Conservation (phyloP, 1,140 invertebrate species). For the Drosophila jambulina region DNA sequence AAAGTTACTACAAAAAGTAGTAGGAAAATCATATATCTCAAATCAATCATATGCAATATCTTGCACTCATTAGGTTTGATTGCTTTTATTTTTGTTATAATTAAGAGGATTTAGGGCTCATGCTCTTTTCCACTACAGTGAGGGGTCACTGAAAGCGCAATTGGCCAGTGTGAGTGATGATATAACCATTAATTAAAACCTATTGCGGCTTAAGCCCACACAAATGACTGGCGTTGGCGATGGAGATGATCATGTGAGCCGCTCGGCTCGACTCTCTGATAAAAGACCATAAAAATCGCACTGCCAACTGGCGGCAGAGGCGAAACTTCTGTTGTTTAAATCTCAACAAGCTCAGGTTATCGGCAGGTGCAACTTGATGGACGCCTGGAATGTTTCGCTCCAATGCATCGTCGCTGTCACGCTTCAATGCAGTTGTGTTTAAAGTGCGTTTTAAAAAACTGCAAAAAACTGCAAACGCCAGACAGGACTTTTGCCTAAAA, state of each 20-base stretch:
- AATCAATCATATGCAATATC: too few species aligned
- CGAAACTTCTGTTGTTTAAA: slow-evolving; percentile 30
- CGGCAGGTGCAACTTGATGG: slow-evolving; percentile 48
- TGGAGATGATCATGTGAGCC: slow-evolving; percentile 9
- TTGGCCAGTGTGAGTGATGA: slow-evolving; percentile 40
- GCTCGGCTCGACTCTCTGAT: slow-evolving; percentile 49
- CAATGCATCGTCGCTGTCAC: slow-evolving; percentile 32
- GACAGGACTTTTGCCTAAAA: not conserved
- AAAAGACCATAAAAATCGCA: slow-evolving; percentile 45
- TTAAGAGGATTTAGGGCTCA: not conserved
- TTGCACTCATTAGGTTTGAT: not conserved
- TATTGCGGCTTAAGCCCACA: slow-evolving; percentile 46
- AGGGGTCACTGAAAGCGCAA: slow-evolving; percentile 10
- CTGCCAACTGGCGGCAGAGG: not conserved
- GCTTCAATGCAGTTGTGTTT: slow-evolving; percentile 48
- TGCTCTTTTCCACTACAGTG: not conserved
- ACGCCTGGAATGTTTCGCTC: slow-evolving; percentile 30
- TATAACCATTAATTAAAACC: slow-evolving; percentile 69
- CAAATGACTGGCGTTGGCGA: slow-evolving; percentile 8
- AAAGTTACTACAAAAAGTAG: not conserved
- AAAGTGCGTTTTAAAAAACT: slow-evolving; percentile 28
- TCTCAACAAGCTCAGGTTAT: slow-evolving; percentile 52
- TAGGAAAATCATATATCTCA: not conserved
- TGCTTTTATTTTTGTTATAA: slow-evolving; percentile 1
- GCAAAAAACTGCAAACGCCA: slow-evolving; percentile 1